Percentiles rank a stretch among this genome's conserved stretches.
phyloP scores from a whole-genome alignment of 2,113 vertebrate genomes.

The Istiophorus platypterus region DNA sequence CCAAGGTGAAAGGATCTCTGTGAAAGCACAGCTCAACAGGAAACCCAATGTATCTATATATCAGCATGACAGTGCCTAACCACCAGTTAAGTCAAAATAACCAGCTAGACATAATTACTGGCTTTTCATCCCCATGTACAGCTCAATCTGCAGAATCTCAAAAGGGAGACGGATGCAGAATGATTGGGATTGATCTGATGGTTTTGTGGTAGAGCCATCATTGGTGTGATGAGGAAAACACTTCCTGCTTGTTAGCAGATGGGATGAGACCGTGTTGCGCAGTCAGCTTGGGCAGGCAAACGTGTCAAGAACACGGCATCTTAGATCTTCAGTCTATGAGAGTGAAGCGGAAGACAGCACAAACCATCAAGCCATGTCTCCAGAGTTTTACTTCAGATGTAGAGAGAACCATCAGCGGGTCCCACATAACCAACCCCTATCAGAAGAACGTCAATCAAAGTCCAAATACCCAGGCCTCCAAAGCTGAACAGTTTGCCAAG shows the following conservation, averaged over 20 bases:
- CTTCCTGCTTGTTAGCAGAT: slow-evolving; percentile 79
- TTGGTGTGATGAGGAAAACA: slow-evolving; percentile 65
- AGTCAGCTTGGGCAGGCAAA: slow-evolving; percentile 61
- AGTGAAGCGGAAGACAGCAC: slow-evolving; percentile 40
- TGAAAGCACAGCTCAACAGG: slow-evolving; percentile 45
- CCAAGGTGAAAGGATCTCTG: slow-evolving; percentile 38
- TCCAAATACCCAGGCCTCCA: slow-evolving; percentile 98
- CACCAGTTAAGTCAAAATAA: slow-evolving; percentile 37
- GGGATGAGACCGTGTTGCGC: slow-evolving; percentile 71
- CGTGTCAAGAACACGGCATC: slow-evolving; percentile 64
- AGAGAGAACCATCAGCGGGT: slow-evolving; percentile 96
- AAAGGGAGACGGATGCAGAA: slow-evolving; percentile 73
- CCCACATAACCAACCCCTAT: slow-evolving; percentile 97
- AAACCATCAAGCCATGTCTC: slow-evolving; percentile 27
- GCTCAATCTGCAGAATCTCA: slow-evolving; percentile 47
- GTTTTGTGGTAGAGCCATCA: slow-evolving; percentile 57
- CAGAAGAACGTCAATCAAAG: slow-evolving; percentile 94
- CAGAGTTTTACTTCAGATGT: slow-evolving; percentile 86
- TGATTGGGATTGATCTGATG: slow-evolving; percentile 68
- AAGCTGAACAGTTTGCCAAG: slow-evolving; percentile 99
- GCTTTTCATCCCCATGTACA: slow-evolving; percentile 40
- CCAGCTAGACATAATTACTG: slow-evolving; percentile 41
- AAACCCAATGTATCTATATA: slow-evolving; percentile 47
- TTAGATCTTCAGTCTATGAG: slow-evolving; percentile 64
- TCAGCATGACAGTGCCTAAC: slow-evolving; percentile 42